Evolutionary conservation across 53 echinoderm and acorn worm species (phyloP), one percentile per base, ranked within the genome.

Genomic region (Henricia sp.): DNA sequence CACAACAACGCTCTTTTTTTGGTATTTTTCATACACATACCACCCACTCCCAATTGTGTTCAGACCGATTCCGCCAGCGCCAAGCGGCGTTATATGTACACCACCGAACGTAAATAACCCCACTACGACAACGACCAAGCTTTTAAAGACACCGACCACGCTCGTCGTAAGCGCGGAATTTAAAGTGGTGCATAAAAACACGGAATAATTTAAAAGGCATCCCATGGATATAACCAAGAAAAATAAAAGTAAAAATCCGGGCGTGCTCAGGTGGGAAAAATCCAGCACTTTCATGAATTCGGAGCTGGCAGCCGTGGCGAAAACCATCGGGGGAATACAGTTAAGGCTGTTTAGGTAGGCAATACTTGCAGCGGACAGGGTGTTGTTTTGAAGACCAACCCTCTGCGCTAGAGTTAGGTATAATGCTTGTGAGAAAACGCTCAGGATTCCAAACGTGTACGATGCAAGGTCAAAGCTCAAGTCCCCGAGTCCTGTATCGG

Each of bases 101-200:
- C 93, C 95, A 8, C 95, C 90, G 54, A 95, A 93, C 6, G 88
- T 75, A 13, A 93, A 90, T 57, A 95, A 85, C 6, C 95, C 95
- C 29, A 93, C 51, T 16, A 85, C 13, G 13, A 93, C 93, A 1
- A 93, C 93, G 2, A 91, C 67, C 0, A 91, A 83, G n/a, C 95
- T 88, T 84, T 95, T 95, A 23, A 93, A 51, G 37, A 90, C 89
- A 1, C 95, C 95, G 0, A 95, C 91, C 17, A 93, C 86, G 60
- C 95, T 95, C 6, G 93, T 93, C 20, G 95, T 95, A 13, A 95
- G 86, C 16, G 95, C 95, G 6, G 95, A 95, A 83, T 90, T 95
- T 84, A 93, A 52, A 14, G 93, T 95, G 16, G 95, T 95, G 68
- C 95, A 95, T 11, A 93, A 77, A 42, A 95, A 95, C 33, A 90